Percentiles rank a stretch among this genome's conserved stretches.
Conservation (phyloP, 2,113 vertebrate genomes). For the Salvelinus alpinus region DNA sequence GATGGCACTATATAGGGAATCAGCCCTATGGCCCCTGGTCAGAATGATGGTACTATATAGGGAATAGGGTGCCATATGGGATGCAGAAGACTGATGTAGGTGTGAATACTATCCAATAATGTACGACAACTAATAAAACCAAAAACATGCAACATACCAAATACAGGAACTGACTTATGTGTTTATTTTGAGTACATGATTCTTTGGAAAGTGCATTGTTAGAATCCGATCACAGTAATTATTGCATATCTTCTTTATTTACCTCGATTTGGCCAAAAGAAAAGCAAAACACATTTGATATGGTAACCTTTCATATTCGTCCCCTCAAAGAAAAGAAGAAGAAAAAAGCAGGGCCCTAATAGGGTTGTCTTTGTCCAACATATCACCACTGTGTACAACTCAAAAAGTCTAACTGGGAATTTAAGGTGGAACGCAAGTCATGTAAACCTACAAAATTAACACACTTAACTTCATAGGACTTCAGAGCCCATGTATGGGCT, state of each 20-base stretch:
- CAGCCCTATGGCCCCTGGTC: too few relatives aligned
- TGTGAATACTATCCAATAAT: slow-evolving; percentile 51
- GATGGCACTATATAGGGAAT: too few relatives aligned
- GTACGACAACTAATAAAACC: slow-evolving; percentile 55
- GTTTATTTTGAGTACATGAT: neutral
- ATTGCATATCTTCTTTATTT: neutral
- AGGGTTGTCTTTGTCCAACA: neutral
- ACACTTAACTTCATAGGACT: neutral
- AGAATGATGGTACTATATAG: too few relatives aligned
- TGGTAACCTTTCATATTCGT: neutral
- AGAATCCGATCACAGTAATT: neutral
- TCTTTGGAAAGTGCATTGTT: slow-evolving; percentile 8
- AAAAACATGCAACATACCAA: slow-evolving; percentile 58
- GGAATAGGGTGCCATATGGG: slow-evolving; percentile 1
- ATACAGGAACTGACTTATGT: slow-evolving; percentile 16
- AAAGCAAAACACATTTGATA: neutral
- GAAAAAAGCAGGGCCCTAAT: neutral
- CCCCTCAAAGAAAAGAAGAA: neutral
- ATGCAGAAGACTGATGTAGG: slow-evolving; percentile 46
- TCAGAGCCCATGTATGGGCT: neutral
- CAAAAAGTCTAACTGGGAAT: neutral
- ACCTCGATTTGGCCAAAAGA: neutral
- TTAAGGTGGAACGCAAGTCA: too few relatives aligned
- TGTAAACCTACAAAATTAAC: neutral
- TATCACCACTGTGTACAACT: neutral